Conservation (phyloP, 2,888 invertebrate species). For the Aphelenchoides bicaudatus region DNA sequence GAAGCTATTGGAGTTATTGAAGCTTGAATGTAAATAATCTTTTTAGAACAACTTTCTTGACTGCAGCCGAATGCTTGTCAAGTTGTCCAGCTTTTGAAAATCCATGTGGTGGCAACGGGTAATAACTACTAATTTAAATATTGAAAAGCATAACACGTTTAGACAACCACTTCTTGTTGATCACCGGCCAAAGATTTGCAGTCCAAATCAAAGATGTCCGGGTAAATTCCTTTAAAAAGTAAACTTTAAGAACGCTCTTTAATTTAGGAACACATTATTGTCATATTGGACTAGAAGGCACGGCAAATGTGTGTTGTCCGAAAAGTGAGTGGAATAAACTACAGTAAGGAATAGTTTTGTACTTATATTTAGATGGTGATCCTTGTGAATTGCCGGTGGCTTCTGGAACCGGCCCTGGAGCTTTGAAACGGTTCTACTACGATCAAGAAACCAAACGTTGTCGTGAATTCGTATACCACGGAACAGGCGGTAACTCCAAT, state of each 20-base stretch:
- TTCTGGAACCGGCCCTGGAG: constrained; percentile 44
- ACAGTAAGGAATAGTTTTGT: not conserved
- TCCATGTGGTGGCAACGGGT: constrained; percentile 44
- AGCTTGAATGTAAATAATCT: constrained; percentile 12
- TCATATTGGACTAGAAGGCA: constrained; percentile 49
- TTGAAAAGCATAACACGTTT: too few relatives aligned
- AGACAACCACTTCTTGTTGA: constrained; percentile 35
- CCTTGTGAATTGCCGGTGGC: constrained; percentile 48
- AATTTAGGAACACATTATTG: constrained; percentile 54
- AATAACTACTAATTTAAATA: too few relatives aligned
- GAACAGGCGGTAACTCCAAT: constrained; percentile 57
- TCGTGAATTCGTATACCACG: constrained; percentile 46
- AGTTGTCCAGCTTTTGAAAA: constrained; percentile 55
- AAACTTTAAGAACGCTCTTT: constrained; percentile 28
- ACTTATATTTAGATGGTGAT: constrained; percentile 47
- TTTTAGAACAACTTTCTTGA: constrained; percentile 1
- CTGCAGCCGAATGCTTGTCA: constrained; percentile 46
- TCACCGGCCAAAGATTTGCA: constrained; percentile 38
- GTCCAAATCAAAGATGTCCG: constrained; percentile 46
- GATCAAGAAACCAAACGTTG: constrained; percentile 47
- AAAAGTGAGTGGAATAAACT: constrained; percentile 44
- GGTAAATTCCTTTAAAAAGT: constrained; percentile 16
- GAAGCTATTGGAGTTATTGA: not conserved
- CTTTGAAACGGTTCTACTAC: constrained; percentile 49
- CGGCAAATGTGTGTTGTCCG: constrained; percentile 56